Base-by-base conservation (phyloP, 2,113 vertebrate genomes). In the Hipposideros armiger region DNA sequence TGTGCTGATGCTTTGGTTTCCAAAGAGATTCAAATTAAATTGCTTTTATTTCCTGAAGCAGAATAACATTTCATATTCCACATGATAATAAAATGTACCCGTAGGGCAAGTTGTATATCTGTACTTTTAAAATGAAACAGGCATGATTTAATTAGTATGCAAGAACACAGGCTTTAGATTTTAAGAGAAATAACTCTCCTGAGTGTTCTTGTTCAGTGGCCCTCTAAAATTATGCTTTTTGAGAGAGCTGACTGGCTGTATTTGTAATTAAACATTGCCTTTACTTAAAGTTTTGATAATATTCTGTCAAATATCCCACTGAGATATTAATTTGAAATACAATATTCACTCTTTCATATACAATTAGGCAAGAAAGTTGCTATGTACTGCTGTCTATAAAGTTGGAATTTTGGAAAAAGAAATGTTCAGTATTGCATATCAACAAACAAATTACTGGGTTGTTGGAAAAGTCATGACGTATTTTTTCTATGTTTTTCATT, bases 21-120 rank as follows among this genome's bases (percentile, higher is more conserved):
- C 92, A 64, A 72, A 96, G 95, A 96, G 89, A 97, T 94, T 98
- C 47, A 92, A 91, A 98, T 97, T 97, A 98, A 99, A 98, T 98
- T 98, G 91, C 83, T 98, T 98, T 98, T 97, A 98, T 96, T 36
- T 98, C 95, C 97, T 94, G 95, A 97, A 98, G 97, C 96, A 97
- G 96, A 98, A 98, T 88, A 98, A 84, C 67, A 95, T 97, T 97
- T 69, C 28, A 81, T 98, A 98, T 98, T 98, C 96, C 97, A 97
- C 76, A 87, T 95, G 89, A 96, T 97, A 97, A 97, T 97, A 98
- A 98, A 98, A 97, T 92, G 2, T 95, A 93, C 98, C 98, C 91
- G 98, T 70, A 67, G 95, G 98, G 94, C 97, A 98, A 97, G 62
- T 96, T 92, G 88, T 92, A 97, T 98, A 58, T 96, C 72, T 98